These are phyloP conservation scores for Chloroceryle aenea DNA, from an alignment of 2,113 vertebrate species.

Conservation along the genomic window DNA sequence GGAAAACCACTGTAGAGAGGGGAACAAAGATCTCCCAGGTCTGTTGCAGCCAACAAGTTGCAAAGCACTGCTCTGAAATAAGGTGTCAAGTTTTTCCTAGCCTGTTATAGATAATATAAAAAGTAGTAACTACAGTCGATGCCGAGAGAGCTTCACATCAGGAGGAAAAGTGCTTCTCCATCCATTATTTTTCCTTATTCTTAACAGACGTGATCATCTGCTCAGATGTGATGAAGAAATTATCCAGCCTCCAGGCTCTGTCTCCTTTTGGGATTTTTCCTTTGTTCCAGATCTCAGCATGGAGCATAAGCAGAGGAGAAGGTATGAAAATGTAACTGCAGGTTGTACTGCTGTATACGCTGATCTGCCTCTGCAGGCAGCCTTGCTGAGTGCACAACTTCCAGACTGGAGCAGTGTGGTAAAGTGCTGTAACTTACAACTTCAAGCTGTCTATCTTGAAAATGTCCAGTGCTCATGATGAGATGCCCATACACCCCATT, in stretches of 20 bases:
- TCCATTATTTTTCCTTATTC: not conserved
- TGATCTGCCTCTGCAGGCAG: not conserved
- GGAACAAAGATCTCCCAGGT: not conserved
- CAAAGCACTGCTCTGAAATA: accelerated
- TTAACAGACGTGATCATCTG: not conserved
- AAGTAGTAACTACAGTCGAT: not conserved
- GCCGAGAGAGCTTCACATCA: not conserved
- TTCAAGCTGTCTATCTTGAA: not conserved
- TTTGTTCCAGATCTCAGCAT: not conserved
- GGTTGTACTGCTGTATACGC: not conserved
- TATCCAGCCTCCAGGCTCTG: not conserved
- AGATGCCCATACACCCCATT: not conserved
- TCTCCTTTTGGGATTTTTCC: not conserved
- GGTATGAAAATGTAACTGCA: not conserved
- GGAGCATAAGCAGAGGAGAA: not conserved
- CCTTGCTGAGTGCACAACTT: not conserved
- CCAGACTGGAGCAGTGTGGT: not conserved
- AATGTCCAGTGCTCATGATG: not conserved
- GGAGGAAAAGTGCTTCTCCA: not conserved
- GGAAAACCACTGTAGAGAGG: accelerated
- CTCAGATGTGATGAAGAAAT: not conserved
- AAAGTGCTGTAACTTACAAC: not conserved
- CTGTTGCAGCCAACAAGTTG: not conserved
- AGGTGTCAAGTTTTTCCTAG: not conserved
- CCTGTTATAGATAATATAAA: accelerated